phyloP scores from a whole-genome alignment of 2,797 vertebrate genomes.

The Melanogrammus aeglefinus region DNA sequence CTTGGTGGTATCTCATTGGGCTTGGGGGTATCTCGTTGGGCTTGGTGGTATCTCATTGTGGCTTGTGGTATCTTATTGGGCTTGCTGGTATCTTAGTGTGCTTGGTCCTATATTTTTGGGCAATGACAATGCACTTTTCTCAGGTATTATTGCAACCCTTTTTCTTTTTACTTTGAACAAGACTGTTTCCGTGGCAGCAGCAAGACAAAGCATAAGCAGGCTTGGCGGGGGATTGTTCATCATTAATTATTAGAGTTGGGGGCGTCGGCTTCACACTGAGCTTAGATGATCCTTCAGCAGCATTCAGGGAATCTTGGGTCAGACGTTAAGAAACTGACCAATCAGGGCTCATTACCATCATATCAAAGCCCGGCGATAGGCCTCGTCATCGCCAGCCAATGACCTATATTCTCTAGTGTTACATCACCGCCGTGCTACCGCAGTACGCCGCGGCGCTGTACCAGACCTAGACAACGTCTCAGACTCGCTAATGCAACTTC shows the following conservation, averaged over 20 bases:
- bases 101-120: slow-evolving; percentile 24
- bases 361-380: slow-evolving; percentile 50
- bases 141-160: slow-evolving; percentile 67
- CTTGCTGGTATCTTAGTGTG: not conserved
- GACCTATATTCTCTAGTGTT: slow-evolving; percentile 65
- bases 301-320: slow-evolving; percentile 67
- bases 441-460: slow-evolving; percentile 42
- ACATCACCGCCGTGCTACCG: slow-evolving; percentile 64
- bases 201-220: slow-evolving; percentile 8
- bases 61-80: not conserved
- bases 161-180: slow-evolving; percentile 41
- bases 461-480: slow-evolving; percentile 51
- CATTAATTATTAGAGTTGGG: slow-evolving; percentile 47
- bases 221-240: slow-evolving; percentile 14
- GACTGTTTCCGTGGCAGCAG: slow-evolving; percentile 12
- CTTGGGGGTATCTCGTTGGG: not conserved
- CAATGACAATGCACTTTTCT: slow-evolving; percentile 60
- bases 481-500: slow-evolving; percentile 37
- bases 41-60: slow-evolving; percentile 23
- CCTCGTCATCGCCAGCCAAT: slow-evolving; percentile 58
- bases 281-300: slow-evolving; percentile 49
- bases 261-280: slow-evolving; percentile 53
- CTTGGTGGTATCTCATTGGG: slow-evolving; percentile 23
- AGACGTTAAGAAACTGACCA: slow-evolving; percentile 62
- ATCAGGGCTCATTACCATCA: slow-evolving; percentile 70